Conservation (phyloP, 2,888 invertebrate species). For the Tridacna crocea region DNA sequence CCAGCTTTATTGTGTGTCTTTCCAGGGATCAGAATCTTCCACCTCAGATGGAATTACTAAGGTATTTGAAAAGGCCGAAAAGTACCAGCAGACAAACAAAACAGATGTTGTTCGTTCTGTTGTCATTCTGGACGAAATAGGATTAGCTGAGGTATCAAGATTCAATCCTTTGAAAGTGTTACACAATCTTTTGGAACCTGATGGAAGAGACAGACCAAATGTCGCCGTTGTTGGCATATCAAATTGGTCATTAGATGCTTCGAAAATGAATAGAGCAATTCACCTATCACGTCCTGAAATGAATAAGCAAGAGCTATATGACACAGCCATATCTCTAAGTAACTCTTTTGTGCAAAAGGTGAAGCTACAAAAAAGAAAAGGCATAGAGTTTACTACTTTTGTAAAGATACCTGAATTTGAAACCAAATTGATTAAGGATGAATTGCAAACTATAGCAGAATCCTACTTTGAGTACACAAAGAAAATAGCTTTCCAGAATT, state of each 20-base stretch:
- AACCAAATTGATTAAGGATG: constrained; percentile 20
- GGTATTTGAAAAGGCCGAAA: constrained; percentile 72
- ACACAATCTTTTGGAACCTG: constrained; percentile 72
- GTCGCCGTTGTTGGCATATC: constrained; percentile 76
- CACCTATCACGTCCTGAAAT: constrained; percentile 73
- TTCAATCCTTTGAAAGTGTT: constrained; percentile 76
- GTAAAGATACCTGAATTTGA: background rate
- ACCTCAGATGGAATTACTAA: constrained; percentile 75
- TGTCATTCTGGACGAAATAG: constrained; percentile 76
- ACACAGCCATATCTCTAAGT: constrained; percentile 68
- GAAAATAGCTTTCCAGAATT: constrained; percentile 56
- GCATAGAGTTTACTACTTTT: background rate
- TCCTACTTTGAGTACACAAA: constrained; percentile 37
- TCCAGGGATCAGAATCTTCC: constrained; percentile 74
- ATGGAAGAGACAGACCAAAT: constrained; percentile 59
- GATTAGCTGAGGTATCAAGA: constrained; percentile 73
- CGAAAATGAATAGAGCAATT: constrained; percentile 78
- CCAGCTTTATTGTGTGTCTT: constrained; percentile 69
- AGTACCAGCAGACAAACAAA: constrained; percentile 62
- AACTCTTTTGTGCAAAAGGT: constrained; percentile 34
- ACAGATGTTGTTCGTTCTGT: constrained; percentile 66
- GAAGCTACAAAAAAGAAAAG: background rate
- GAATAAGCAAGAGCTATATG: constrained; percentile 66
- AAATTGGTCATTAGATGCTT: constrained; percentile 76
- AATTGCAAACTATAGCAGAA: constrained; percentile 39